Percentiles rank a stretch among this genome's conserved stretches.
phyloP scores from a whole-genome alignment of 2,797 vertebrate genomes.

The Rallus crepitans region DNA sequence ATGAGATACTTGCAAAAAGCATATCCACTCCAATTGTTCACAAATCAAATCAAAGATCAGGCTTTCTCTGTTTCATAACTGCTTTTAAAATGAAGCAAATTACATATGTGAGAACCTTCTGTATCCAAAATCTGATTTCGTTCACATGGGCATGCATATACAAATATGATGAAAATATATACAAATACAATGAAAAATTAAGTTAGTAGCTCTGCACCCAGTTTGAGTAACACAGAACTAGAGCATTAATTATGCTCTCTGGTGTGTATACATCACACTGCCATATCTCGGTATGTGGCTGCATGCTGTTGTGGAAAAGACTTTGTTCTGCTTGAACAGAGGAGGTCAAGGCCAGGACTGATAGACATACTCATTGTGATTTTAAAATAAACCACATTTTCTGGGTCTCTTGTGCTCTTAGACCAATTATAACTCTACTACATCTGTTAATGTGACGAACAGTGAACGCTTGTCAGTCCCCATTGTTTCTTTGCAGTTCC shows the following conservation, averaged over 20 bases:
- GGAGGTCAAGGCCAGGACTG: neutral
- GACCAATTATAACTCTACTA: neutral
- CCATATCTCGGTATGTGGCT: rapidly evolving
- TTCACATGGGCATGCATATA: conserved; percentile 29
- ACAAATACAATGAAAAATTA: conserved; percentile 36
- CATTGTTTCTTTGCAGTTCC: neutral
- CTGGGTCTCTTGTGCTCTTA: neutral
- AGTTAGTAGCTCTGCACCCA: neutral
- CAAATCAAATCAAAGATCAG: conserved; percentile 24
- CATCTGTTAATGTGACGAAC: neutral
- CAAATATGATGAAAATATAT: conserved; percentile 22
- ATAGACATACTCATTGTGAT: neutral
- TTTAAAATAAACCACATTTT: neutral
- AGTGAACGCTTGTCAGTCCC: neutral
- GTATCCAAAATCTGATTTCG: conserved; percentile 30
- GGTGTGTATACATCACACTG: neutral
- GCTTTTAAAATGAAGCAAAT: conserved; percentile 16
- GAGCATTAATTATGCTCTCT: neutral
- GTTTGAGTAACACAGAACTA: conserved; percentile 3
- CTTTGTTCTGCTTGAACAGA: neutral
- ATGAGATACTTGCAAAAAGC: neutral
- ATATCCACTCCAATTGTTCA: neutral
- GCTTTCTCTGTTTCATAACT: conserved; percentile 30
- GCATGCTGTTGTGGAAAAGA: neutral
- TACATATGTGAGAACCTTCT: conserved; percentile 9